A percentile compares a stretch with the other conserved stretches of the same genome.
These are phyloP conservation scores for Stenolophus ochropezus DNA, from an alignment of 2,888 invertebrate species.

Conservation along the genomic window DNA sequence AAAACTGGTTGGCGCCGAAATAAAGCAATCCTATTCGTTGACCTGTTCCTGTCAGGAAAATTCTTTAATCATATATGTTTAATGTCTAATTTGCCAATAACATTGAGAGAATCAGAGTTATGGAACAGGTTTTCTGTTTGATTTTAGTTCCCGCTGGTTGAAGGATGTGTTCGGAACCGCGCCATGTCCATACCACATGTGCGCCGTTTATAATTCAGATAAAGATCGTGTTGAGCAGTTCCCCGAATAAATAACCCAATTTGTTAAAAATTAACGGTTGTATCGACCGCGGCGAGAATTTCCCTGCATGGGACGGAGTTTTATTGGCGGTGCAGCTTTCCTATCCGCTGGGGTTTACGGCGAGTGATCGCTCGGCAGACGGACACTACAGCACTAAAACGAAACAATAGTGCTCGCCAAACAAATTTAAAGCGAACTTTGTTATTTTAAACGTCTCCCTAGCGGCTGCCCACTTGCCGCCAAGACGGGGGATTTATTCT, in stretches of 20 bases:
- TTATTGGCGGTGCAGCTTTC: slow-evolving; percentile 53
- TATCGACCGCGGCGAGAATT: slow-evolving; percentile 3
- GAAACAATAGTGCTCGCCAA: slow-evolving; percentile 57
- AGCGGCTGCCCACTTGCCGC: slow-evolving; percentile 32
- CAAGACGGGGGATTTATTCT: not conserved
- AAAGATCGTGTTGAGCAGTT: not conserved
- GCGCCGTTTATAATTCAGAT: not conserved
- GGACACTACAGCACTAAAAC: slow-evolving; percentile 49
- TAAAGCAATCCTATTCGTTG: too few species aligned
- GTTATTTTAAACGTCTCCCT: slow-evolving; percentile 58
- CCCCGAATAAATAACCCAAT: not conserved
- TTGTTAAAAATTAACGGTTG: not conserved
- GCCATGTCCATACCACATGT: not conserved
- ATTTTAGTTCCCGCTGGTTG: too few species aligned
- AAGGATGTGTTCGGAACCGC: too few species aligned
- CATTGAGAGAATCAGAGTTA: too few species aligned
- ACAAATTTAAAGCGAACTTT: slow-evolving; percentile 58
- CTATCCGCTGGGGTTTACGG: slow-evolving; percentile 49
- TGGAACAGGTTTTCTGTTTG: too few species aligned
- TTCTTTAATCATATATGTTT: too few species aligned
- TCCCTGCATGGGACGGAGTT: slow-evolving; percentile 10
- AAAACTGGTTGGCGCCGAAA: too few species aligned
- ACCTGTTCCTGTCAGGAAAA: too few species aligned
- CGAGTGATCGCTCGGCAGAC: slow-evolving; percentile 47
- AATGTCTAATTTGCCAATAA: too few species aligned